Evolutionary conservation across 1,140 invertebrate genomes (phyloP).

Genomic region (Drosophila seguyi): DNA sequence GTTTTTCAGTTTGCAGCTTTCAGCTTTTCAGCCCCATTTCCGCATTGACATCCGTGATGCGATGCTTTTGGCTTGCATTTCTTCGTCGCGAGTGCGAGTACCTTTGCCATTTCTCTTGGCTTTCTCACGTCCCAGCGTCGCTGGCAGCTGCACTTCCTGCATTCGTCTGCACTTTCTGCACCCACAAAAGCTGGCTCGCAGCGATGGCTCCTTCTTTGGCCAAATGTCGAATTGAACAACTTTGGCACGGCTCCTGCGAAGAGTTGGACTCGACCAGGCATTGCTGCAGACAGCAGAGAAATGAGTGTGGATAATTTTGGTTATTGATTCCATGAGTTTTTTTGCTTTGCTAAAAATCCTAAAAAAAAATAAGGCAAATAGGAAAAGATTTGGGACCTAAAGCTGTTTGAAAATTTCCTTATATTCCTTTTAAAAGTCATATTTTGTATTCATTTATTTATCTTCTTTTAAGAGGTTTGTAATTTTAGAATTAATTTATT

Average conservation of each 20-base stretch:
- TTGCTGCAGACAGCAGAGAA: neutral
- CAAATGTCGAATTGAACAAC: conserved; percentile 69
- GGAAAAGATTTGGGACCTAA: no score
- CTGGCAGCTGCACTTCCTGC: conserved; percentile 50
- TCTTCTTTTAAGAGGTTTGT: no score
- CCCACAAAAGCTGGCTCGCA: conserved; percentile 40
- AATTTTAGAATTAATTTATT: no score
- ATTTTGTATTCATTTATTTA: no score
- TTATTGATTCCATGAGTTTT: neutral
- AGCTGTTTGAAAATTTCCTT: no score
- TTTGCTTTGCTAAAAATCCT: neutral
- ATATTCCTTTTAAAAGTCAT: no score
- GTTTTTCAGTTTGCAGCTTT: conserved; percentile 12
- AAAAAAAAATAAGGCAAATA: neutral
- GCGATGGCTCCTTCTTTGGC: conserved; percentile 47
- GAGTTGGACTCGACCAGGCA: neutral
- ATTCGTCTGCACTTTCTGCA: conserved; percentile 61
- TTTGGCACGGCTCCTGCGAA: conserved; percentile 23
- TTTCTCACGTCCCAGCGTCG: conserved; percentile 64
- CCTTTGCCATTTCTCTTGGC: conserved; percentile 75
- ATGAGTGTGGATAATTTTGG: neutral
- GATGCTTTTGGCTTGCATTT: conserved; percentile 52
- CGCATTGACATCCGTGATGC: conserved; percentile 75
- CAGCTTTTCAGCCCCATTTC: conserved; percentile 50
- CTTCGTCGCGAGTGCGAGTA: conserved; percentile 38